phyloP scores from a whole-genome alignment of 2,888 invertebrate genomes.

The Drosophila planitibia region DNA sequence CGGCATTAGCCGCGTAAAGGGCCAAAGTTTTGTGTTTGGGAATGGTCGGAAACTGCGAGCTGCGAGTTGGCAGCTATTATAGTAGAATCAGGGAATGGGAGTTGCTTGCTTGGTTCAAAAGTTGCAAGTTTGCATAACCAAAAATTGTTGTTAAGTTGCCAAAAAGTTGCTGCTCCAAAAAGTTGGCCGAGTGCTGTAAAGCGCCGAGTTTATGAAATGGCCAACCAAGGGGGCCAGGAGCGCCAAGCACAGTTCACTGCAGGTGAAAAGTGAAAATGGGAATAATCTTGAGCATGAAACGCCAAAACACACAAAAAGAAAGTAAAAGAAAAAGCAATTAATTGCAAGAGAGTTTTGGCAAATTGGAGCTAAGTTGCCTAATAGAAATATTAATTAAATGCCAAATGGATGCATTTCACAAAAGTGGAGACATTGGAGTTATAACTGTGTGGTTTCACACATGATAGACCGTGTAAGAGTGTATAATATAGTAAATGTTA shows the following conservation, averaged over 20 bases:
- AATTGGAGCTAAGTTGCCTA: constrained; percentile 26
- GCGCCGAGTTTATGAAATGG: constrained; percentile 61
- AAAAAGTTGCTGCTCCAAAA: constrained; percentile 57
- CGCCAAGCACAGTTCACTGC: constrained; percentile 6
- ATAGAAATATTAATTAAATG: constrained; percentile 54
- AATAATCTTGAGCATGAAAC: constrained; percentile 35
- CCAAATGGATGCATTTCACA: constrained; percentile 30
- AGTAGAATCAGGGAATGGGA: neutral
- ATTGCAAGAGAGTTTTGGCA: neutral
- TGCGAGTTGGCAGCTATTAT: neutral
- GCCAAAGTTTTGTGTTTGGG: constrained; percentile 45
- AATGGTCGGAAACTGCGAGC: constrained; percentile 7
- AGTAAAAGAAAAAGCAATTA: constrained; percentile 25
- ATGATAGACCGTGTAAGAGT: no score
- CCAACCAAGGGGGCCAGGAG: constrained; percentile 7
- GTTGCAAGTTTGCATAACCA: constrained; percentile 67
- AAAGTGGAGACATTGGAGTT: neutral
- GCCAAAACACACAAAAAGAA: constrained; percentile 15
- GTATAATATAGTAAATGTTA: neutral
- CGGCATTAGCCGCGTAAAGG: constrained; percentile 60
- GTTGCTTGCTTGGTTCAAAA: constrained; percentile 28
- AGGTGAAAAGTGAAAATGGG: constrained; percentile 59
- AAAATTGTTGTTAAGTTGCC: constrained; percentile 66
- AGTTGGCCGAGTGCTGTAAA: constrained; percentile 56
- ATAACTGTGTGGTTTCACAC: no score